Percentiles rank a stretch among this genome's conserved stretches.
Conservation (phyloP, 2,888 invertebrate genomes). For the Noctua pronuba region DNA sequence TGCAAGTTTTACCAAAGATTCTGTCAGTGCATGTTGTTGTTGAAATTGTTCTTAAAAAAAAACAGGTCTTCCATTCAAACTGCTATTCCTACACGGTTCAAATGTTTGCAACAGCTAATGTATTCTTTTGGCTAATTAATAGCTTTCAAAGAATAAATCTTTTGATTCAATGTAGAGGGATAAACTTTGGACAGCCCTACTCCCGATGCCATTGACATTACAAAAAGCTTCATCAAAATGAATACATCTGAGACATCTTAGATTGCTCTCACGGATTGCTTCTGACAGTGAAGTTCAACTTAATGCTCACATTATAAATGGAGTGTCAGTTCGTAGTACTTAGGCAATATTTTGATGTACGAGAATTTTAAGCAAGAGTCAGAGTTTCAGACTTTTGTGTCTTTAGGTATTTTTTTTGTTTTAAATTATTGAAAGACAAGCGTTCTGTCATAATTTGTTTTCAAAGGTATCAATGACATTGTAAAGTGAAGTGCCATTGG, state of each 20-base stretch:
- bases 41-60: background rate
- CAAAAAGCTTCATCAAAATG: constrained; percentile 34
- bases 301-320: constrained; percentile 7
- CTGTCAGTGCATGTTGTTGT: background rate
- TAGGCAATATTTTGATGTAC: background rate
- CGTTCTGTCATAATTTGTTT: background rate
- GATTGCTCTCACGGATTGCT: constrained; percentile 37
- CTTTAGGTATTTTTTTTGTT: background rate
- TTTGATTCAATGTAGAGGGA: background rate
- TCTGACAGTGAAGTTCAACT: constrained; percentile 30
- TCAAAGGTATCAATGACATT: constrained; percentile 20
- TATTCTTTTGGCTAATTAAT: background rate
- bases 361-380: background rate
- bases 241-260: constrained; percentile 27
- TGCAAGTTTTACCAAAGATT: background rate
- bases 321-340: constrained; percentile 8
- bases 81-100: too few species aligned
- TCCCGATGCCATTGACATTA: constrained; percentile 38
- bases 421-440: background rate
- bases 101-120: background rate
- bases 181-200: constrained; percentile 25
- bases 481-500: constrained; percentile 24
- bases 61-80: background rate
- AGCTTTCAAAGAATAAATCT: background rate
- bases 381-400: background rate